These are phyloP conservation scores for Drosophila atripex DNA, from an alignment of 2,888 invertebrate species.

Conservation along the genomic window DNA sequence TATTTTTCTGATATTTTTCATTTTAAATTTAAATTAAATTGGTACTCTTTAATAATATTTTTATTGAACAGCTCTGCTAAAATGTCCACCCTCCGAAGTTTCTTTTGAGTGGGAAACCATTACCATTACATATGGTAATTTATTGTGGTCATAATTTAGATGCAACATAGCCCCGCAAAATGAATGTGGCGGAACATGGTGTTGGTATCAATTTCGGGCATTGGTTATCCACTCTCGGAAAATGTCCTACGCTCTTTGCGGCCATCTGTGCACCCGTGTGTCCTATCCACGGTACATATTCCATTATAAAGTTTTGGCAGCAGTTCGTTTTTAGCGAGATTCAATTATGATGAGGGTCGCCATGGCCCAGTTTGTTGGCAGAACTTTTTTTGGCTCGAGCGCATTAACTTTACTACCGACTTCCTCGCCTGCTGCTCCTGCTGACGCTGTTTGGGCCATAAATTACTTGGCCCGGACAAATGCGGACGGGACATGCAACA, in stretches of 20 bases:
- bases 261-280: conserved; percentile 3
- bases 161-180: conserved; percentile 21
- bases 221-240: conserved; percentile 25
- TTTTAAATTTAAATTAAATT: neutral
- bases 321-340: conserved; percentile 60
- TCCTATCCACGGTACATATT: conserved; percentile 6
- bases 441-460: conserved; percentile 48
- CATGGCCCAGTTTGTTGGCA: conserved; percentile 5
- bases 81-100: neutral
- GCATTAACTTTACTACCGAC: conserved; percentile 63
- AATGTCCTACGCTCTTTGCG: conserved; percentile 16
- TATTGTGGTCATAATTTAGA: conserved; percentile 28
- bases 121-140: conserved; percentile 23
- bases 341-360: conserved; percentile 71
- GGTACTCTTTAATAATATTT: neutral
- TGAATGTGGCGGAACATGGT: conserved; percentile 18
- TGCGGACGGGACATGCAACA: conserved; percentile 61
- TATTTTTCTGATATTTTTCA: neutral
- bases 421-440: conserved; percentile 8
- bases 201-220: conserved; percentile 31
- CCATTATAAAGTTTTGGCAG: conserved; percentile 37
- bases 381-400: conserved; percentile 37
- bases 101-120: neutral
- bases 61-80: neutral
- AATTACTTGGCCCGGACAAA: conserved; percentile 54